Percentiles rank a stretch among this genome's conserved stretches.
phyloP scores from a whole-genome alignment of 2,888 invertebrate species.

The Euproctis similis region DNA sequence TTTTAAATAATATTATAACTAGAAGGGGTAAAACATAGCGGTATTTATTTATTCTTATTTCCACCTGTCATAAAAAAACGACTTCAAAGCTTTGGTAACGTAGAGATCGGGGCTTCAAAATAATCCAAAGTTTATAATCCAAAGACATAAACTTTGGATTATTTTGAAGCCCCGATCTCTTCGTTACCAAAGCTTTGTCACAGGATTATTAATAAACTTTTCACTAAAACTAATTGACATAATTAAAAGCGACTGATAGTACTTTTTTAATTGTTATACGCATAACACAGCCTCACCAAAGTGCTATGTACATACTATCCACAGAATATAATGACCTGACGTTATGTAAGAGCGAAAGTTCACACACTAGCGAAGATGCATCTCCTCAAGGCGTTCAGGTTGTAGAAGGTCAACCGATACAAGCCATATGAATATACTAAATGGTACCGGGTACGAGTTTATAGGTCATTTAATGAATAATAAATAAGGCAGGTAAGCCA shows the following conservation, averaged over 20 bases:
- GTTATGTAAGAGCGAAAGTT: conserved; percentile 21
- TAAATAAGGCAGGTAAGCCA: background rate
- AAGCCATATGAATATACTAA: no score
- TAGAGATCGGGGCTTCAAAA: no score
- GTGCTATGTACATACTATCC: conserved; percentile 15
- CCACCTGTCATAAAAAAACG: no score
- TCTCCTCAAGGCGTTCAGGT: conserved; percentile 19
- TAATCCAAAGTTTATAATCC: no score
- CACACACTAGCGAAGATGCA: conserved; percentile 18
- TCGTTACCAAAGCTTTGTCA: no score
- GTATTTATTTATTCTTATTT: no score
- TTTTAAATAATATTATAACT: no score
- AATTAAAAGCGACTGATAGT: conserved; percentile 18
- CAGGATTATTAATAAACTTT: conserved; percentile 1
- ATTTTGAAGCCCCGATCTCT: no score
- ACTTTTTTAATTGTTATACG: conserved; percentile 22
- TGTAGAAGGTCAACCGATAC: conserved; percentile 15
- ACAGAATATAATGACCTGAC: conserved; percentile 15
- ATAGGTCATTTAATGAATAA: conserved; percentile 1
- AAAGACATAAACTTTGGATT: no score
- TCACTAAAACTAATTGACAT: conserved; percentile 10
- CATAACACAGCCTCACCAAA: conserved; percentile 11
- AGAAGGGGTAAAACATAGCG: no score
- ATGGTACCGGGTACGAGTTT: conserved; percentile 10
- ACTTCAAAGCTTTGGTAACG: no score